Evolutionary conservation across 1,140 invertebrate genomes (phyloP), one percentile per base, ranked within the genome.

Genomic region (Lepidotrigona ventralis): DNA sequence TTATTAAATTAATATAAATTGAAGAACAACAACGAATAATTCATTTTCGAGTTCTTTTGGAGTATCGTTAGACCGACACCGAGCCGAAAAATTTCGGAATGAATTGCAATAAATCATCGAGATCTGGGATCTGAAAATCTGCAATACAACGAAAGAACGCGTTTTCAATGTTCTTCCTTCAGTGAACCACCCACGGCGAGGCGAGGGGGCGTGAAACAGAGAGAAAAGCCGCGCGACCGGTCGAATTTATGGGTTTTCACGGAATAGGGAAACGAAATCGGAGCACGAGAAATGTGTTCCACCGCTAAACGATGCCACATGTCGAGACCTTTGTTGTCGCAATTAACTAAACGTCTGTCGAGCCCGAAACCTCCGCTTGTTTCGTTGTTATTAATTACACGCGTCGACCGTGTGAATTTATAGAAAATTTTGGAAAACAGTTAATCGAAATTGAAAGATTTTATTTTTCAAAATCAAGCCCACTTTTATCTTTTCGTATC

Each of bases 181-280:
- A 60, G 72, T n/a, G 63, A 86, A 69, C 79, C 76, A 82, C 82
- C 85, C 87, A 82, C 56, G 29, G 69, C 29, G 82, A 71, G 72
- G 19, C 6, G 15, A 64, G 68, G 68, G 68, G 58, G n/a, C 11
- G 0, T 54, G 58, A 63, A 73, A 77, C 39, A 77, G 71, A 68
- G 82, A 77, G 80, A 72, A 76, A 77, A 82, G 69, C 53, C 54
- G 29, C 12, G 8, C 70, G 21, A 54, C 66, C 51, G 64, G 39
- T 19, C 54, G 70, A 70, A 80, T 91, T 91, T 90, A 88, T 89
- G 75, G 66, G 78, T 89, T 90, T 92, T 89, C 89, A 80, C 76
- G 75, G 86, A 88, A 90, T 21, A 88, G 77, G 58, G 58, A 56
- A 85, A 78, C 29, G 80, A 86, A 87, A 87, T 73, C n/a, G 78